These are phyloP conservation scores for Dasypus novemcinctus DNA, from an alignment of 2,113 vertebrate species.

Conservation along the genomic window DNA sequence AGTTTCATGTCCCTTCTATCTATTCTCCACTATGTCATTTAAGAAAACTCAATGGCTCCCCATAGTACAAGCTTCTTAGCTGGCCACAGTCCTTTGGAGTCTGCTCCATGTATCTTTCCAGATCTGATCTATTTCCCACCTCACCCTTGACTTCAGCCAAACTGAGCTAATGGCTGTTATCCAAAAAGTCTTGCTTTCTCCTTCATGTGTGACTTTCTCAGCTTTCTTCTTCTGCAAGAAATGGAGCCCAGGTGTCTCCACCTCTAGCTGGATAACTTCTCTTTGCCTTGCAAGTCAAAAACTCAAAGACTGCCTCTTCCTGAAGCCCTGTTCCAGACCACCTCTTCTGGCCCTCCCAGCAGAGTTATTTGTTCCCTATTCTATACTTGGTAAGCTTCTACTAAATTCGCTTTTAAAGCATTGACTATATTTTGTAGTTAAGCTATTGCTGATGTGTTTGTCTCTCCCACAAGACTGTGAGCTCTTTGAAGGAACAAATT, in stretches of 20 bases:
- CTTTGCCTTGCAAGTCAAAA: not conserved
- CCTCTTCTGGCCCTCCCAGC: not conserved
- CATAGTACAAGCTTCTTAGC: not conserved
- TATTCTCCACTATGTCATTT: not conserved
- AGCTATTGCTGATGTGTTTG: not conserved
- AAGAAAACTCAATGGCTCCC: not conserved
- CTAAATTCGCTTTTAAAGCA: not conserved
- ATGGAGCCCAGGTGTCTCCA: not conserved
- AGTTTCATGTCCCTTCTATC: not conserved
- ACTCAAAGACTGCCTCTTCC: not conserved
- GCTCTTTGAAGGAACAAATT: not conserved
- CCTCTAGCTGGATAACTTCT: not conserved
- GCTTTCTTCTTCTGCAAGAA: not conserved
- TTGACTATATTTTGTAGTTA: not conserved
- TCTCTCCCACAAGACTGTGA: slow-evolving; percentile 18
- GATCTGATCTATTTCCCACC: not conserved
- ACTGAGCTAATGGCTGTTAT: not conserved
- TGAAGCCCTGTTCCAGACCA: not conserved
- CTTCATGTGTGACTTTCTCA: not conserved
- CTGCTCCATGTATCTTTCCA: not conserved
- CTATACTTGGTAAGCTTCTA: not conserved
- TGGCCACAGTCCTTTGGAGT: not conserved
- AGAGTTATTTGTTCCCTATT: not conserved
- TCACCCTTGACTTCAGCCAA: not conserved
- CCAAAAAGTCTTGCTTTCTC: not conserved